Base-by-base conservation (phyloP, 2,888 invertebrate genomes). In the Ecdyonurus torrentis region DNA sequence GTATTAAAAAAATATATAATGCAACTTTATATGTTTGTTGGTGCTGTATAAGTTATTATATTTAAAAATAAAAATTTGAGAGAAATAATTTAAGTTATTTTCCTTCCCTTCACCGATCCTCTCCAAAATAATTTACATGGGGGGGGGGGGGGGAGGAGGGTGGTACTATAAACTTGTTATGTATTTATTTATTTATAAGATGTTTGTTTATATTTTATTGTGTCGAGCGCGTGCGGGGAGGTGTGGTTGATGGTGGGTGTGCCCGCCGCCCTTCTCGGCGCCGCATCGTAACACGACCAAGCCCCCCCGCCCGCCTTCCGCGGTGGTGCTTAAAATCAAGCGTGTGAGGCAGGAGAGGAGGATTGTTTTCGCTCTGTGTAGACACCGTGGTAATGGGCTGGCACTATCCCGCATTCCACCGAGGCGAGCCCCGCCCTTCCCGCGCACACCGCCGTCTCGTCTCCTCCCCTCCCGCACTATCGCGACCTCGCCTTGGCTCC, bases 401-500 rank as follows among this genome's bases (percentile, higher is more conserved):
- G 78, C 78, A 77, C 78, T 78, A 75, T 73, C 78, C 77, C 74
- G 72, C 63, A 64, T 65, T 73, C 76, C 76, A 76, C 76, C 78
- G 67, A 66, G 68, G 69, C 70, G 71, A 72, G 71, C 71, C 73
- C 72, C 73, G 80, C 80, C 80, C 15, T 80, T 81, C 80, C 80
- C 79, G 78, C 76, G 78, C 76, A 76, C 75, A 74, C 78, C 76
- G 77, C 65, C 64, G 67, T 76, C 75, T 71, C 74, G 65, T 76
- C 74, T 78, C 78, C 37, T 37, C 77, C 78, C 78, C 78, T 78
- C 79, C 78, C 78, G 77, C 78, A 78, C 78, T 78, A 78, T 64
- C 78, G 72, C 74, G 74, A 64, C 64, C 72, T 69, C 74, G 76
- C 74, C 76, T 74, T 72, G 77, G n/a, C n/a, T n/a, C n/a, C n/a